Evolutionary conservation across 2,797 vertebrate species (phyloP), one percentile per base, ranked within the genome.

Genomic region (Microhierax caerulescens): DNA sequence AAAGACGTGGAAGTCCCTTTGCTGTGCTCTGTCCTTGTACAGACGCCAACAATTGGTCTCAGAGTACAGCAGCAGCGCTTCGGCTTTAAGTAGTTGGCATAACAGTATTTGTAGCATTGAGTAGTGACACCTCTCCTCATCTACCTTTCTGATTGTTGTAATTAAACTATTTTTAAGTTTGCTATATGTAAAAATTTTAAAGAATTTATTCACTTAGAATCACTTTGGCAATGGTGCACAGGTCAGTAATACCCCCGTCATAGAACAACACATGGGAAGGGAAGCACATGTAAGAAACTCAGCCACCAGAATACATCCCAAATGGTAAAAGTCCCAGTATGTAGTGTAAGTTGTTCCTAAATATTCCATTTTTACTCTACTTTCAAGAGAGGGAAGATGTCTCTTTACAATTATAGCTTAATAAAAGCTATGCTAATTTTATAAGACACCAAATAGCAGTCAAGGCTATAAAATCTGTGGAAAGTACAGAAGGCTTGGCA

Each of bases 241-340:
- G 11, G 9, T 20, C 54, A 68, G 25, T 68, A 32, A 65, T 36
- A 56, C 1, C 14, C 10, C 69, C 32, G 30, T 22, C 41, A 34
- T 18, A 27, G 7, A 75, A 32, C 0, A 75, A 7, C 16, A n/a
- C 25, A 43, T 0, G 0, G 19, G 25, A 80, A 47, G 13, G 13
- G 34, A 87, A 72, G 48, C 9, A 56, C 22, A 36, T 0, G 0
- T 4, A 37, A 50, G 27, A 70, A 85, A 69, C 13, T 20, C 54
- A 37, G 41, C 23, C 79, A 65, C 9, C 21, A 27, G 41, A 85
- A 85, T 5, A 47, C 30, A 54, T 36, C 73, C 14, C 63, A 21
- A 65, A 72, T 5, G 14, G 17, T 2, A 7, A 0, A 69, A 54
- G 32, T 25, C 11, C 13, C 41, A 56, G 21, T 15, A 65, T 0